Base-by-base conservation (phyloP, 2,797 vertebrate genomes). In the Pangasius krempfi region DNA sequence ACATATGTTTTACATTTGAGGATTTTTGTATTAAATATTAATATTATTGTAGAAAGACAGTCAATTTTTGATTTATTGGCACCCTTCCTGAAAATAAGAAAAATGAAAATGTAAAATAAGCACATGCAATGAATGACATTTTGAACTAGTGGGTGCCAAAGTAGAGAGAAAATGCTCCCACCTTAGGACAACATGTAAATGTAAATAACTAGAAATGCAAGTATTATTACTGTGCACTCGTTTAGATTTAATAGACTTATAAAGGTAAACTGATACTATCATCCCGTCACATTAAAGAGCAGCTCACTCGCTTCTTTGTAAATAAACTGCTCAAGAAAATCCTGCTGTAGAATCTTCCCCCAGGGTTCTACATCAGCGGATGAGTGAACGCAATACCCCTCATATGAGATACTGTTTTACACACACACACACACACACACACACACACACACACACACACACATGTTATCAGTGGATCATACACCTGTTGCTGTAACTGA, bases 401-500 rank as follows among this genome's bases (percentile, higher is more conserved):
- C 12, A n/a, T 4, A 75, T 13, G 9, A 75, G 27, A 50, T 52
- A 13, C 25, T 50, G 44, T 54, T 37, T 54, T 30, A 40, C 40
- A 33, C 33, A 76, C 73, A 76, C 44, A 58, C 78, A 81, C 78
- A 79, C 78, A 80, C 78, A 80, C 78, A 80, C 52, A 80, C 50
- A 79, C 76, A 52, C n/a, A 54, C 52, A 56, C 50, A 54, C 78
- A 37, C 78, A 80, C 54, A 81, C 56, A 82, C 56, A 40, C 79
- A 62, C 16, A 16, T 1, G 2, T 62, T 81, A 60, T 40, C 79
- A 81, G 33, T 27, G 33, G 33, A 81, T 81, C 79, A 5, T 40
- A 81, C 79, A 81, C 79, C 79, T 81, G 56, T 82, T 44, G 56
- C 56, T 82, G 56, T 82, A 82, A 82, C 80, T 64, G 72, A 86